These are phyloP conservation scores for Helicolenus hilgendorfi DNA, from an alignment of 2,797 vertebrate genomes.

Conservation along the genomic window DNA sequence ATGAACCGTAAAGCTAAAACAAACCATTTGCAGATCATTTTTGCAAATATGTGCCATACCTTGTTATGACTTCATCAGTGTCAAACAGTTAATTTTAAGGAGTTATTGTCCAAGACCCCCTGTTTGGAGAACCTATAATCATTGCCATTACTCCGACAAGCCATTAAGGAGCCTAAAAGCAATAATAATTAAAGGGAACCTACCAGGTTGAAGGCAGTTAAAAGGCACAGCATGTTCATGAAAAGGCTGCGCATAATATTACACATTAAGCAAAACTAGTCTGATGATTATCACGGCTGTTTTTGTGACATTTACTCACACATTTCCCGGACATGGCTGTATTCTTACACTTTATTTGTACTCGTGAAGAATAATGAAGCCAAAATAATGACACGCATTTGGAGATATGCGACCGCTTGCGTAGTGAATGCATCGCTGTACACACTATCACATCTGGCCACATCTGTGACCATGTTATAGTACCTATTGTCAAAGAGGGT, in stretches of 20 bases:
- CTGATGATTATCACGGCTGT: not conserved
- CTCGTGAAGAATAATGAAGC: not conserved
- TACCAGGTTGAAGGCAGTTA: conserved; percentile 3
- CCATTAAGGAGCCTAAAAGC: conserved; percentile 1
- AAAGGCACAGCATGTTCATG: conserved; percentile 16
- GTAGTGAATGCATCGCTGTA: not conserved
- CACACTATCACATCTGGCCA: too few species aligned
- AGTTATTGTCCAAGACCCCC: not conserved
- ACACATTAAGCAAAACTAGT: not conserved
- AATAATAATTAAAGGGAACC: conserved; percentile 14
- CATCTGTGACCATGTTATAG: too few species aligned
- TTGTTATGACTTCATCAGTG: conserved; percentile 36
- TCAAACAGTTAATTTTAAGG: conserved; percentile 35
- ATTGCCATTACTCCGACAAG: conserved; percentile 14
- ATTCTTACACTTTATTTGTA: not conserved
- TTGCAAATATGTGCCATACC: not conserved
- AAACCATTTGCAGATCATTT: conserved; percentile 7
- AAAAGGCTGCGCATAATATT: conserved; percentile 8
- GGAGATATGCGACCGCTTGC: not conserved
- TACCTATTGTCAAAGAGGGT: not conserved
- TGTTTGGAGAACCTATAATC: conserved; percentile 8
- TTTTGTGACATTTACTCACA: not conserved
- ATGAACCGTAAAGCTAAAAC: not conserved
- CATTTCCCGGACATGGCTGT: not conserved
- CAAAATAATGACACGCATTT: not conserved